Evolutionary conservation across 2,113 vertebrate genomes (phyloP).

Genomic region (Oenanthe oenanthe): DNA sequence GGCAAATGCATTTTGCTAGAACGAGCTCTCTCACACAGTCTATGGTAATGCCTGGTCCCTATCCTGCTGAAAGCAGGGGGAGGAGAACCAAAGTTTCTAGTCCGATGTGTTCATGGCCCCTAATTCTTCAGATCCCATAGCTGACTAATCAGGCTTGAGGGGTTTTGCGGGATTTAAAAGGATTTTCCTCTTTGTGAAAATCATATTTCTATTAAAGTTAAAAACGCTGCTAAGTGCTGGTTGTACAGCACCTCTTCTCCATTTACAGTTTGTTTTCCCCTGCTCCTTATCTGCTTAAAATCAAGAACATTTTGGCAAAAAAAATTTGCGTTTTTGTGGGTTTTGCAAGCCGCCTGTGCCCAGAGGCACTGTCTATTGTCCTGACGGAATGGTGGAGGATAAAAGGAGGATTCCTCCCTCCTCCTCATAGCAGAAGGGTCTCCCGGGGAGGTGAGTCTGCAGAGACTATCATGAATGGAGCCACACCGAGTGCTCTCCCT

Average conservation of each 20-base stretch:
- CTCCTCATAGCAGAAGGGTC: not conserved
- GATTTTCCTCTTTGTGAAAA: not conserved
- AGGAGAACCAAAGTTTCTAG: not conserved
- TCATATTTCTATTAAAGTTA: not conserved
- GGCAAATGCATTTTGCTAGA: not conserved
- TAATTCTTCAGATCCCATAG: not conserved
- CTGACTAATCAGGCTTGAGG: not conserved
- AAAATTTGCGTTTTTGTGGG: not conserved
- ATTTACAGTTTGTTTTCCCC: not conserved
- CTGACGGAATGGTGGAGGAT: not conserved
- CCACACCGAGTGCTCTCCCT: not conserved
- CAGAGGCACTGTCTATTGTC: not conserved
- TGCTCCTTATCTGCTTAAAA: not conserved
- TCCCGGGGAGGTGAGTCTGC: accelerated
- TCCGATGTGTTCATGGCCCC: accelerated
- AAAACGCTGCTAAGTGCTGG: not conserved
- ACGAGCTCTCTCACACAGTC: not conserved
- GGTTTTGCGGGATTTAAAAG: not conserved
- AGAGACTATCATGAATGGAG: not conserved
- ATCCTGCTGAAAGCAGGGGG: not conserved
- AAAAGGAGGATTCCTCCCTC: not conserved
- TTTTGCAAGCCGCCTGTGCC: not conserved
- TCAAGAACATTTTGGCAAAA: not conserved
- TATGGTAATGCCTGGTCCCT: not conserved
- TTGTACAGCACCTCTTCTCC: not conserved